Evolutionary conservation across 2,113 vertebrate genomes (phyloP), one percentile per base, ranked within the genome.

Genomic region (Dipodomys stephensi): DNA sequence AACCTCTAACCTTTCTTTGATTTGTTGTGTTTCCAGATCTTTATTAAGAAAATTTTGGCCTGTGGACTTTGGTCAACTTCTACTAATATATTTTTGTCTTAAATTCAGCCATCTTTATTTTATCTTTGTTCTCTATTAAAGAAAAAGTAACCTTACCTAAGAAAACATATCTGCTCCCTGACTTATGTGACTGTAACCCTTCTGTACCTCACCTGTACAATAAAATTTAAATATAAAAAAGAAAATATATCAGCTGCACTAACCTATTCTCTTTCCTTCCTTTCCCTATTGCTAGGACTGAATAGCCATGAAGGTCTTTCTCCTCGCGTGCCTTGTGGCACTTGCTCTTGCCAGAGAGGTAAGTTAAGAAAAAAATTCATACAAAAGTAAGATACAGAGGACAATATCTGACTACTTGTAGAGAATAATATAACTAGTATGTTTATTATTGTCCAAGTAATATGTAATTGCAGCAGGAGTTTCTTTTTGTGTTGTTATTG

Each of bases 271-370:
- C 2, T 11, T 57, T 74, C 16, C 1, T 64, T 83, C 53, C 22
- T 90, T n/a, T 83, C 19, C 1, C 10, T 27, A 15, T n/a, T 87
- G 32, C 32, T 15, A 97, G 95, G 92, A 90, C 71, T 80, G 19
- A 19, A 35, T 22, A 67, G 4, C 46, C 92, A 97, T 97, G 97
- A 97, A 95, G 94, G 68, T 95, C 53, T 23, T 97, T 39, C 76
- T 96, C 19, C 86, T 97, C 0, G 25, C 93, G 57, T 96, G 95
- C 83, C 64, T 97, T 10, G 62, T 93, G 94, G 90, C 97, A 39
- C 88, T 97, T 49, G 92, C 96, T 68, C 46, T 97, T 32, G 97
- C 92, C 80, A 67, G 2, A 7, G 76, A 95, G 92, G 97, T 97
- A 69, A n/a, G 95, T 92, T 13, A 2, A 39, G 18, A 32, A 60